phyloP scores from a whole-genome alignment of 2,888 invertebrate genomes.

The Eucera pruinosa region DNA sequence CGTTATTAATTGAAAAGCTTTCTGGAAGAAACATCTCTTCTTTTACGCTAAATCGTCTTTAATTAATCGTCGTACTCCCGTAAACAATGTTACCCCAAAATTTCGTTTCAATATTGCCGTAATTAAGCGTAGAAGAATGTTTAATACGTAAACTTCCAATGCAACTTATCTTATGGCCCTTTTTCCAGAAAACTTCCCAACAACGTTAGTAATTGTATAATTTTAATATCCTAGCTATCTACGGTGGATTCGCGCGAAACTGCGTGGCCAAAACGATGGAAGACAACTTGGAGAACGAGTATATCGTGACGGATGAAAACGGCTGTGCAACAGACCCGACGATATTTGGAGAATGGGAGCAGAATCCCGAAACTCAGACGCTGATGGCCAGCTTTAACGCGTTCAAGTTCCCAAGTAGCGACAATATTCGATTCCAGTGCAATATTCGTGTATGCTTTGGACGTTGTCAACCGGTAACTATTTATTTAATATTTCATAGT shows the following conservation, averaged over 20 bases:
- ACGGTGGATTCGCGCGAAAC: constrained; percentile 96
- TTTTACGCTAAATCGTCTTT: no score
- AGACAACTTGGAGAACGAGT: constrained; percentile 94
- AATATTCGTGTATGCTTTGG: constrained; percentile 98
- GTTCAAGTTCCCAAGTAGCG: constrained; percentile 97
- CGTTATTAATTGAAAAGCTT: no score
- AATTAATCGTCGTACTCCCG: no score
- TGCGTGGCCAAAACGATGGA: constrained; percentile 97
- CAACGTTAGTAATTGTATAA: no score
- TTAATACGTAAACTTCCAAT: no score
- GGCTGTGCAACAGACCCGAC: constrained; percentile 97
- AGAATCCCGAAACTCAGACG: constrained; percentile 93
- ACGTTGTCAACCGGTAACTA: constrained; percentile 95
- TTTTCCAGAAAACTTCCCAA: no score
- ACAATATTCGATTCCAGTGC: constrained; percentile 97
- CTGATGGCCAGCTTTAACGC: constrained; percentile 95
- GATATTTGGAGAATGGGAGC: constrained; percentile 97
- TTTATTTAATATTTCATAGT: not conserved
- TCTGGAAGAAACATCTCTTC: no score
- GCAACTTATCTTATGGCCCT: no score
- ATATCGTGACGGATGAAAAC: constrained; percentile 96
- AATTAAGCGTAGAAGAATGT: no score
- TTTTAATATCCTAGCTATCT: constrained; percentile 88
- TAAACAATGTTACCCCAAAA: no score
- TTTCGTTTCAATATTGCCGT: no score